Evolutionary conservation across 2,888 invertebrate genomes (phyloP).

Genomic region (Eristalis arbustorum): DNA sequence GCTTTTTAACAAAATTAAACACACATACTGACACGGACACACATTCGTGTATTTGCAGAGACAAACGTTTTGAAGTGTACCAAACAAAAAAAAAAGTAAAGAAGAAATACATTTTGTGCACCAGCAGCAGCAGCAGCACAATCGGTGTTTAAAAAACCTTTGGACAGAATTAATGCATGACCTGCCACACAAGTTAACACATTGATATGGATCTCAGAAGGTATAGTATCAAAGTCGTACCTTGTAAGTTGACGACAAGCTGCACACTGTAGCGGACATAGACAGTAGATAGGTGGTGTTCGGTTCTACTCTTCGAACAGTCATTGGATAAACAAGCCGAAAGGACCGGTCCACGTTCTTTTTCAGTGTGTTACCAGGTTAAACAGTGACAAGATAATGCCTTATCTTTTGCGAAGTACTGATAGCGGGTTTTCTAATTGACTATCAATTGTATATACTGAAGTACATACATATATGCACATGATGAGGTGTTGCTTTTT

Average conservation of each 20-base stretch:
- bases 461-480: background rate
- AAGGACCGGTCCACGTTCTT: background rate
- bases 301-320: background rate
- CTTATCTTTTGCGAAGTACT: constrained; percentile 20
- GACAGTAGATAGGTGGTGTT: background rate
- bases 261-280: background rate
- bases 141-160: background rate
- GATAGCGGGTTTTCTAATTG: constrained; percentile 14
- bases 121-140: background rate
- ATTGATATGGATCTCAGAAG: background rate
- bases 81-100: too few relatives aligned
- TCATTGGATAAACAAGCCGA: constrained; percentile 3
- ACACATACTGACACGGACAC: background rate
- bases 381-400: constrained; percentile 10
- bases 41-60: background rate
- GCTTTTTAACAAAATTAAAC: constrained; percentile 43
- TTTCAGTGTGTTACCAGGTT: constrained; percentile 14
- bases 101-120: background rate
- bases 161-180: background rate
- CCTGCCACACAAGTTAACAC: background rate
- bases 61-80: background rate
- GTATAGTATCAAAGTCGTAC: background rate
- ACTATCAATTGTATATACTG: background rate
- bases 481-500: background rate
- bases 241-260: background rate